phyloP scores from a whole-genome alignment of 2,888 invertebrate species.

The Druceiella hillmani region DNA sequence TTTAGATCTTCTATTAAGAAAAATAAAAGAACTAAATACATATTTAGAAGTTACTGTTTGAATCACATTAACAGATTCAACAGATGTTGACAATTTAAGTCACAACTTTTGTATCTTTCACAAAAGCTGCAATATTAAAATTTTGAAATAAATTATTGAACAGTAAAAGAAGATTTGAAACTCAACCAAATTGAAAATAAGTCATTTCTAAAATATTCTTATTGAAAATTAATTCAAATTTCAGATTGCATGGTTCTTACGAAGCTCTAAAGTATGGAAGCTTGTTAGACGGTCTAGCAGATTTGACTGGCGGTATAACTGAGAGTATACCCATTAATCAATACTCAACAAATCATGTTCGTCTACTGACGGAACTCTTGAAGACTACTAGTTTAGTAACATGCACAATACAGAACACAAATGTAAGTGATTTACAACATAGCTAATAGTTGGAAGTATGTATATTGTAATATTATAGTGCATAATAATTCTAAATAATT shows the following conservation, averaged over 20 bases:
- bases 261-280: constrained; percentile 92
- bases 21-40: no score
- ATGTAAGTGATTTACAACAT: constrained; percentile 36
- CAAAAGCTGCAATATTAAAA: no score
- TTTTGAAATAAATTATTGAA: no score
- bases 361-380: constrained; percentile 63
- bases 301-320: constrained; percentile 85
- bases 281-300: constrained; percentile 78
- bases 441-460: not conserved
- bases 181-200: constrained; percentile 5
- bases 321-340: constrained; percentile 72
- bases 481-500: not conserved
- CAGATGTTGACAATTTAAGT: no score
- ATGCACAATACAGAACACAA: constrained; percentile 50
- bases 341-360: constrained; percentile 61
- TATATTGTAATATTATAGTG: not conserved
- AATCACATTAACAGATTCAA: no score
- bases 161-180: no score
- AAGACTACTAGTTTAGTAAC: constrained; percentile 84
- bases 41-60: no score
- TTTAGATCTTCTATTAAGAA: no score
- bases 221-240: constrained; percentile 24
- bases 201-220: not conserved
- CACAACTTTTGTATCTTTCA: no score
- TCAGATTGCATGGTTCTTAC: constrained; percentile 85